These are phyloP conservation scores for Ceyx cyanopectus DNA, from an alignment of 2,113 vertebrate genomes.

Conservation along the genomic window DNA sequence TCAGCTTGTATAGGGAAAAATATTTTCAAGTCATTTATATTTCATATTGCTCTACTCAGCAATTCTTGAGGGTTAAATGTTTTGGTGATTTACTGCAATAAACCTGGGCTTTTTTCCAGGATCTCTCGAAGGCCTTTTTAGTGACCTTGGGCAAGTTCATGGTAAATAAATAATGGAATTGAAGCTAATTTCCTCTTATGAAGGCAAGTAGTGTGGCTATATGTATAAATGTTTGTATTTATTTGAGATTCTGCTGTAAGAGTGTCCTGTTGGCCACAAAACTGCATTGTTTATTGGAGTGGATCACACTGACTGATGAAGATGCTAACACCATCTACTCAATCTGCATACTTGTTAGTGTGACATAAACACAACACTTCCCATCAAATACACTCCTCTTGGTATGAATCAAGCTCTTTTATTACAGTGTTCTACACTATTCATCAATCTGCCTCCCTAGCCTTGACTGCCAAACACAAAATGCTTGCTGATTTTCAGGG, in stretches of 20 bases:
- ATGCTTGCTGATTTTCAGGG: conserved; percentile 37
- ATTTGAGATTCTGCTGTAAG: background rate
- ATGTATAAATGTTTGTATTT: background rate
- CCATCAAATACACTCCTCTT: conserved; percentile 24
- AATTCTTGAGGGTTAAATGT: background rate
- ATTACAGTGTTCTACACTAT: conserved; percentile 5
- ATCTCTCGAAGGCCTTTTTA: background rate
- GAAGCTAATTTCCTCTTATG: background rate
- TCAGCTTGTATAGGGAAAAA: background rate
- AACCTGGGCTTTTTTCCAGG: background rate
- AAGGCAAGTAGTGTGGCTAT: background rate
- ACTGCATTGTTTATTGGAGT: conserved; percentile 7
- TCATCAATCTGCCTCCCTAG: conserved; percentile 45
- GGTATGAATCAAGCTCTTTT: conserved; percentile 45
- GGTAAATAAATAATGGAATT: conserved; percentile 15
- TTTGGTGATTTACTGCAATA: conserved; percentile 24
- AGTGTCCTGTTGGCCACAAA: background rate
- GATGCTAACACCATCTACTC: conserved; percentile 27
- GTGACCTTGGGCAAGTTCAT: background rate
- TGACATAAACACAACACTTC: conserved; percentile 50
- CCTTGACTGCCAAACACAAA: conserved; percentile 45
- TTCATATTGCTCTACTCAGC: background rate
- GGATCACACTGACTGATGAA: conserved; percentile 6
- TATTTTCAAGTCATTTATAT: background rate
- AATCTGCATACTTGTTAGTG: conserved; percentile 61